Base-by-base conservation (phyloP, 2,113 vertebrate species). In the Motacilla tschutschensis region DNA sequence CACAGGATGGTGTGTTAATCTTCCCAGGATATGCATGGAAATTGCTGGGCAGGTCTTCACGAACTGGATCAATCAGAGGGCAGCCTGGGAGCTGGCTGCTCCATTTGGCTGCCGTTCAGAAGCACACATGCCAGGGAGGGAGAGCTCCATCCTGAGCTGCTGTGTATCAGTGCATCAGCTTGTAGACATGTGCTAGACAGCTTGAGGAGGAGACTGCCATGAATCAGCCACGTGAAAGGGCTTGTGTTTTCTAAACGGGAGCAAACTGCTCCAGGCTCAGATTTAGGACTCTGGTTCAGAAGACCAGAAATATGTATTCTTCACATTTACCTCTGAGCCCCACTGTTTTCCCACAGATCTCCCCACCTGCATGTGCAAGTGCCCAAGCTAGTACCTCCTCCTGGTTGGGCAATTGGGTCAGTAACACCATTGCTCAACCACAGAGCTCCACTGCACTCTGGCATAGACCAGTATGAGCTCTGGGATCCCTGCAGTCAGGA, bases 321-420 rank as follows among this genome's bases (percentile, higher is more conserved):
- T 72, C 70, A 71, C 21, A n/a, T 69, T 72, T 67, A 72, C 76
- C 84, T 75, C 22, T 48, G 26, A 36, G 36, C 85, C 67, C 57
- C 53, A 57, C n/a, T 53, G 46, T 31, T 88, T 79, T 85, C 71
- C 82, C 67, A 91, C 64, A 85, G 41, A 57, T 48, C 29, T 91
- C 35, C 21, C 54, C 69, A 86, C 53, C 35, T 82, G 59, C 41
- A 28, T 17, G 17, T 87, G 46, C 36, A 81, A 86, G 53, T 72
- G 46, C n/a, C 44, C 58, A n/a, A 53, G 28, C 57, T 84, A 51
- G 63, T 51, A 83, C 41, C 71, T 90, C 74, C 55, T 88, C 38
- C 53, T 35, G 17, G 21, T 87, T 93, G 78, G 84, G 84, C 75
- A 94, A 91, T 1, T 91, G 71, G 90, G 84, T 83, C 90, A 87